Conservation (phyloP, 1,140 invertebrate genomes). For the Musca domestica region DNA sequence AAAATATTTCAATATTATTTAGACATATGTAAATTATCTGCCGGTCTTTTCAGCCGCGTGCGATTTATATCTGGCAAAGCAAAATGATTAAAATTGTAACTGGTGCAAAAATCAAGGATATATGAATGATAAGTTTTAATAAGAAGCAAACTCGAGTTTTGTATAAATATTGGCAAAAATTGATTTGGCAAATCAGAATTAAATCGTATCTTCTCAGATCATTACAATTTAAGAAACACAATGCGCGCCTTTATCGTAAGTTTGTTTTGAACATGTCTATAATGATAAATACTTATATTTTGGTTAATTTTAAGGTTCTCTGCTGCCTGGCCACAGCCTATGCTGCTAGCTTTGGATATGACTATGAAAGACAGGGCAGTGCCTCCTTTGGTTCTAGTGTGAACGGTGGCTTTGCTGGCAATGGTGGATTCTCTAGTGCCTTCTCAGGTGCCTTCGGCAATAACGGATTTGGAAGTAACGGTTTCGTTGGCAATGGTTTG, state of each 20-base stretch:
- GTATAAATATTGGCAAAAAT: constrained; percentile 18
- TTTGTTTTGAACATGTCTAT: neutral
- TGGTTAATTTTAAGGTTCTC: constrained; percentile 33
- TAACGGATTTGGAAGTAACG: neutral
- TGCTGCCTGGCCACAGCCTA: constrained; percentile 42
- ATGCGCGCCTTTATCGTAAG: constrained; percentile 26
- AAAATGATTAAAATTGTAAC: neutral
- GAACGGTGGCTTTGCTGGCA: constrained; percentile 34
- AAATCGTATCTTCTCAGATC: neutral
- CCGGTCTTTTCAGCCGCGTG: neutral
- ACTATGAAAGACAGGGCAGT: constrained; percentile 39
- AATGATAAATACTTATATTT: neutral
- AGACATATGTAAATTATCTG: neutral
- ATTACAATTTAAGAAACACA: neutral
- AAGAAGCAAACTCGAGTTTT: neutral
- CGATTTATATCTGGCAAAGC: neutral
- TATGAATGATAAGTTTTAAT: neutral
- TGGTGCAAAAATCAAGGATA: constrained; percentile 1
- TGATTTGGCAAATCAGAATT: neutral
- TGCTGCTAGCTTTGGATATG: constrained; percentile 47
- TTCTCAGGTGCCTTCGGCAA: neutral
- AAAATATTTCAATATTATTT: neutral
- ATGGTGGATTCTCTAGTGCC: constrained; percentile 21
- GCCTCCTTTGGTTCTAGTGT: constrained; percentile 35
- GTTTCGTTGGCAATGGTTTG: neutral